Evolutionary conservation across 1,140 invertebrate genomes (phyloP), one percentile per base, ranked within the genome.

Genomic region (Eubasilissa regina): DNA sequence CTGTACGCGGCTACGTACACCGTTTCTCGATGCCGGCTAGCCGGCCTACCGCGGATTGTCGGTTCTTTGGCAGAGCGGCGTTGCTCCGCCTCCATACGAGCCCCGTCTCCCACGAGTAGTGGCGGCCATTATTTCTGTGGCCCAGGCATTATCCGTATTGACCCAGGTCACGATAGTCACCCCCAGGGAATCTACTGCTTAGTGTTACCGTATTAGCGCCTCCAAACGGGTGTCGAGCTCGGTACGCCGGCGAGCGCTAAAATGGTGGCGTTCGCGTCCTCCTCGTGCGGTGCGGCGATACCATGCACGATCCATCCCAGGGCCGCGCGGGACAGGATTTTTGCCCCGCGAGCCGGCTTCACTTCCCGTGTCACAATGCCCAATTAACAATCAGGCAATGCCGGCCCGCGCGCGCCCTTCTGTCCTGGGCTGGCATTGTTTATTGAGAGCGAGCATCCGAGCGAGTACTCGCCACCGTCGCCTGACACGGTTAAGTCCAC

Each of bases 21-120:
- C n/a, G n/a, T n/a, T n/a, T n/a, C n/a, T n/a, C n/a, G n/a, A n/a
- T n/a, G n/a, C n/a, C n/a, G n/a, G n/a, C n/a, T n/a, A n/a, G n/a
- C n/a, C n/a, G n/a, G n/a, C n/a, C n/a, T n/a, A n/a, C n/a, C n/a
- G n/a, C n/a, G n/a, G n/a, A n/a, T 0, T 25, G 45, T 9, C 73
- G 75, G 10, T 68, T 72, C 44, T 84, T 53, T 0, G 81, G 83
- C 80, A 84, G 35, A 7, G 66, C 62, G 13, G 75, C 55, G 1
- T 47, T 21, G 17, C 83, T 64, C 60, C 80, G n/a, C n/a, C n/a
- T 84, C 84, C 83, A 84, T 4, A 84, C 81, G 21, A 85, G 47
- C 4, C 85, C 81, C 0, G 81, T 81, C 44, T 84, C 58, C 78
- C 83, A 84, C 17, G 21, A 10, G 80, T 73, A 10, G 81, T 70